These are phyloP conservation scores for Periophthalmodon schlosseri DNA, from an alignment of 2,113 vertebrate genomes.

Conservation along the genomic window DNA sequence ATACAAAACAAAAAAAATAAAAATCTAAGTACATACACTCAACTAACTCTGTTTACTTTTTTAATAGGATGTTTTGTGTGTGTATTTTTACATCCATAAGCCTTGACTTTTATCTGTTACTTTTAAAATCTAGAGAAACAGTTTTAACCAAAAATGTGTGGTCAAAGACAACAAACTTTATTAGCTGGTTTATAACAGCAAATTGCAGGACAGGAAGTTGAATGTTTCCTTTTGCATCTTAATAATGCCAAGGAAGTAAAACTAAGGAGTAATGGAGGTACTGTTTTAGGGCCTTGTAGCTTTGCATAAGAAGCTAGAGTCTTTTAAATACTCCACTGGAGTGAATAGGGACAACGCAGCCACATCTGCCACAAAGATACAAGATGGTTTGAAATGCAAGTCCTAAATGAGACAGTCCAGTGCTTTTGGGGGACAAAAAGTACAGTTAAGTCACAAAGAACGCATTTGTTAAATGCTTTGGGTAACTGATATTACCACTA, in stretches of 20 bases:
- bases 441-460: background rate
- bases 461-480: background rate
- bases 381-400: background rate
- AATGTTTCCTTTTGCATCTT: background rate
- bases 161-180: background rate
- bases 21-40: too few species aligned
- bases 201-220: background rate
- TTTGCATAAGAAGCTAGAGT: background rate
- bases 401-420: background rate
- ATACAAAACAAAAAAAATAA: too few species aligned
- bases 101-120: too few species aligned
- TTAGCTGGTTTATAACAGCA: background rate
- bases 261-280: background rate
- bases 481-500: background rate
- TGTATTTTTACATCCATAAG: too few species aligned
- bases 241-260: background rate
- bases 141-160: background rate
- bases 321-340: background rate
- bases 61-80: too few species aligned
- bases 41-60: too few species aligned
- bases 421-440: background rate
- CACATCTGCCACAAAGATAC: conserved; percentile 7
- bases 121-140: too few species aligned
- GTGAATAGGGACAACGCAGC: background rate
- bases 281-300: background rate